Evolutionary conservation across 2,113 vertebrate genomes (phyloP).

Genomic region (Fulica atra): DNA sequence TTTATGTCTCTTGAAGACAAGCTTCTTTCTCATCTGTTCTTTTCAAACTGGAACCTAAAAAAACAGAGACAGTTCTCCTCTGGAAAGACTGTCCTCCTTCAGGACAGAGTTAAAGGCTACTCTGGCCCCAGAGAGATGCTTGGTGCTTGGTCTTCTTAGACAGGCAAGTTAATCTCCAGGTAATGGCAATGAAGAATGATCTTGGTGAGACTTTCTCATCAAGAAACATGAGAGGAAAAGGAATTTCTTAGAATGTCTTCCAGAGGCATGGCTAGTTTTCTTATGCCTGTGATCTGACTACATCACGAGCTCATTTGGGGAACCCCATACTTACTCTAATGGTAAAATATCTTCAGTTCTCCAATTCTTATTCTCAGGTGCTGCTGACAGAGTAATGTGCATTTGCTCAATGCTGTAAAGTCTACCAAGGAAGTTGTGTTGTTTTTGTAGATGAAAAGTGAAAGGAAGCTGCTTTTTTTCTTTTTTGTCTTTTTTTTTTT

Average conservation of each 20-base stretch:
- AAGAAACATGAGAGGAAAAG: neutral
- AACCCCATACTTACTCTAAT: fast-evolving
- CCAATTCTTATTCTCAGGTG: neutral
- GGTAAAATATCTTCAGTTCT: neutral
- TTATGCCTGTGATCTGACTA: neutral
- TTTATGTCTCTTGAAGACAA: neutral
- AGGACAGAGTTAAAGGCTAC: neutral
- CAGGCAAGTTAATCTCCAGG: neutral
- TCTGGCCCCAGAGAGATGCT: neutral
- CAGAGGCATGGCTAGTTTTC: neutral
- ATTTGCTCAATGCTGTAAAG: neutral
- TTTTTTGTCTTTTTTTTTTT: too few relatives aligned
- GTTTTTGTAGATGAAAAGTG: neutral
- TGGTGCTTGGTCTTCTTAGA: neutral
- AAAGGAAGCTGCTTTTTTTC: neutral
- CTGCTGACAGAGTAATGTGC: neutral
- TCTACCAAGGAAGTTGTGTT: neutral
- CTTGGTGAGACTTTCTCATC: neutral
- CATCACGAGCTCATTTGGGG: neutral
- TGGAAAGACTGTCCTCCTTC: neutral
- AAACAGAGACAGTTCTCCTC: neutral
- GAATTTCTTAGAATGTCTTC: neutral
- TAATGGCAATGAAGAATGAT: neutral
- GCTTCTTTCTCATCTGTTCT: neutral
- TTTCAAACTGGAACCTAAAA: neutral